Evolutionary conservation across 2,888 invertebrate species (phyloP), one percentile per base, ranked within the genome.

Genomic region (Pyrrhopygopsis socrates): DNA sequence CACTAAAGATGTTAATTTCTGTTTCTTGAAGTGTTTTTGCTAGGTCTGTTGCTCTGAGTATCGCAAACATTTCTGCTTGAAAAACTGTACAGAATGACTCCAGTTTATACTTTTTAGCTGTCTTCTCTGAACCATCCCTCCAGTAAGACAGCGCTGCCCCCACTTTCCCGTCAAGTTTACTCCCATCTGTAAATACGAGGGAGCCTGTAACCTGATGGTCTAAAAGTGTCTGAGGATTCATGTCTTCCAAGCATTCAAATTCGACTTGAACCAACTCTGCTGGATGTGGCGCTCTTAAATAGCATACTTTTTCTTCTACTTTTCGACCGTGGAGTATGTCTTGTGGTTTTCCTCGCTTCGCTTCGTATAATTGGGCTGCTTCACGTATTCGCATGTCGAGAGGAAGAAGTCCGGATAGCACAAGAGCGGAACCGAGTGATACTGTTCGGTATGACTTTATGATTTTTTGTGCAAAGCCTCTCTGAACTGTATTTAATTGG

Each of bases 381-480:
- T 71, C 71, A n/a, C 30, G 27, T 29, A 71, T 27, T 18, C 71
- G 15, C 13, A 71, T 20, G 29, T 71, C 71, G 3, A 71, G 13
- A 0, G 58, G 73, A 2, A 74, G 22, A 11, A 58, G 22, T 2
- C 73, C 54, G 0, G 73, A 30, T 0, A 74, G 34, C 11, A 58
- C 8, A 0, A 74, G 34, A 18, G 58, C 73, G 22, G 73, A 27
- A 2, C 34, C 58, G 0, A 74, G 34, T 8, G 73, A 74, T 3
- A 58, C 58, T 1, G 73, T 74, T 1, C 73, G 30, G n/a, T 74
- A 74, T 5, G 58, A 15, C 34, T 58, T 74, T 1, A 20, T 20
- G 0, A 74, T 74, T 34, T 74, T 74, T 24, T 74, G 73, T 0
- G 58, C 73, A 24, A 74, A 74, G 1, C 71, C 71, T 20, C 71